Base-by-base conservation (phyloP, 2,797 vertebrate species). In the Gymnopithys bicolor region DNA sequence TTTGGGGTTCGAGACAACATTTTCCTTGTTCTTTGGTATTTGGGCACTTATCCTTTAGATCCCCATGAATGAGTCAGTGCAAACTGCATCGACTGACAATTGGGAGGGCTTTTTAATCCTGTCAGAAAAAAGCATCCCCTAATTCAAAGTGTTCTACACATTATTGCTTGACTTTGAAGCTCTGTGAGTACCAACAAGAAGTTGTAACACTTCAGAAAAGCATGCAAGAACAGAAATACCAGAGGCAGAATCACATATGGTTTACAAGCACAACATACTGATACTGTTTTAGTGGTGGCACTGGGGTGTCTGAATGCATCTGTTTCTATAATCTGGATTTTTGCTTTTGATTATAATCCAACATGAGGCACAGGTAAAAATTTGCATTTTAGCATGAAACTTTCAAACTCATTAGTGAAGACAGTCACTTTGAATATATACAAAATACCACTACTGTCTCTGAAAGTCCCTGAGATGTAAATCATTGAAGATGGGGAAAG, bases 21-120 rank as follows among this genome's bases (percentile, higher is more conserved):
- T 59, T 53, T 49, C 16, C 19, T 75, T 56, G 32, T 43, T 87
- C 60, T n/a, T 83, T 39, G 30, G 14, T 46, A 53, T 71, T 63
- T 35, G 46, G 32, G 13, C 27, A 58, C 6, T 9, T 58, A 83
- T 85, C 24, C 66, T 90, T 81, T n/a, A 76, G 41, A 62, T 33
- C 9, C 14, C 19, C 7, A 13, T 13, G 35, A 69, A 69, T 2
- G 9, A 74, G 4, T 18, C 11, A 10, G 39, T 79, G 23, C 21
- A 63, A 83, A 81, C 14, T 16, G 8, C 49, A 49, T 37, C 49
- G 19, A 41, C 56, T 37, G 35, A 89, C 71, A 87, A 5, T 0
- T 39, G n/a, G 22, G 13, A 64, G 14, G 4, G 5, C 0, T 13
- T 53, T 55, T 59, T 21, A 11, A 63, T 11, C 10, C 33, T 9